Conservation (phyloP, 2,113 vertebrate genomes). For the Apistogramma diplotaenia region DNA sequence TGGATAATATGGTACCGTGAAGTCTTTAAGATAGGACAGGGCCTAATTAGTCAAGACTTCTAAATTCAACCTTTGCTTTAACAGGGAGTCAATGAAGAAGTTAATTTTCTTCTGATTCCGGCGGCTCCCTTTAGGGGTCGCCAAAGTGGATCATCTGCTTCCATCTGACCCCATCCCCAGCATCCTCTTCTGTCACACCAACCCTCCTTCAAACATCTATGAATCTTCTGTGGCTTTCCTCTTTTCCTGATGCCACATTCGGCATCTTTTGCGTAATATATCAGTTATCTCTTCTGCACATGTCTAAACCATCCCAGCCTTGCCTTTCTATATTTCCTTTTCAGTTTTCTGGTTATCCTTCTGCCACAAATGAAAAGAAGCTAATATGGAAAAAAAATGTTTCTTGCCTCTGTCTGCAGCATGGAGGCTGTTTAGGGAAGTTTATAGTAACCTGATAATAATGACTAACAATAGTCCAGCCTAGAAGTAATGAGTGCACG, state of each 20-base stretch:
- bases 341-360: too few species aligned
- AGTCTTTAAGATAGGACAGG: not conserved
- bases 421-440: not conserved
- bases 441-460: too few species aligned
- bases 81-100: not conserved
- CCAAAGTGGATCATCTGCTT: not conserved
- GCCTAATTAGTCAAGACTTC: not conserved
- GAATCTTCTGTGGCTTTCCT: not conserved
- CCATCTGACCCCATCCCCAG: not conserved
- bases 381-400: not conserved
- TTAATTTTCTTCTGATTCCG: accelerated
- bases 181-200: not conserved
- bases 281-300: accelerated
- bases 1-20: too few species aligned
- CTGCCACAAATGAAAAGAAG: not conserved
- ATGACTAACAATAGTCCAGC: too few species aligned
- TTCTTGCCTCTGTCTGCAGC: not conserved
- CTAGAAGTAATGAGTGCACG: too few species aligned
- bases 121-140: accelerated
- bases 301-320: not conserved
- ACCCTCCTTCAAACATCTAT: not conserved
- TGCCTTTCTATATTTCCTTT: not conserved
- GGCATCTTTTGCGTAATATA: not conserved
- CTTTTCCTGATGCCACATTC: not conserved
- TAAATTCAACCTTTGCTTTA: not conserved